Evolutionary conservation across 2,888 invertebrate species (phyloP).

Genomic region (Sarcophaga caerulescens): DNA sequence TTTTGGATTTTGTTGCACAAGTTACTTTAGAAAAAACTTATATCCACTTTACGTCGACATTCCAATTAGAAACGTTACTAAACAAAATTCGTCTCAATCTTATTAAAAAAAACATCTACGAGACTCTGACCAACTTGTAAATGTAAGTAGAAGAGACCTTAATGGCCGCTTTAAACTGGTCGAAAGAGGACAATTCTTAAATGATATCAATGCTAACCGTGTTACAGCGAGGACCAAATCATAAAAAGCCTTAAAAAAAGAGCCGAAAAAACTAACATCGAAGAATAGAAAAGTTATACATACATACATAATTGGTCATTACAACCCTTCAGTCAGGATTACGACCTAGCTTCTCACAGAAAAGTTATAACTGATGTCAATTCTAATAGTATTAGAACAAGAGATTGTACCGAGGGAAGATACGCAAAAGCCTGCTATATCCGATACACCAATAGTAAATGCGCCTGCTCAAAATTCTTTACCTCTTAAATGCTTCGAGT

Average conservation of each 20-base stretch:
- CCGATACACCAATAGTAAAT: constrained; percentile 49
- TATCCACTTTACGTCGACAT: constrained; percentile 4
- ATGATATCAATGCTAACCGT: background rate
- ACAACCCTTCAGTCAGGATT: too few species aligned
- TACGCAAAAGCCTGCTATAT: background rate
- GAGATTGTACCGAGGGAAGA: too few species aligned
- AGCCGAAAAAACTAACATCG: too few species aligned
- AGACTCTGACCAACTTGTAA: constrained; percentile 29
- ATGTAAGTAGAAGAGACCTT: constrained; percentile 41
- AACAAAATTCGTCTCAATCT: background rate
- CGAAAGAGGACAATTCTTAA: constrained; percentile 29
- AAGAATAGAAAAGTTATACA: too few species aligned
- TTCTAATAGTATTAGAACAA: too few species aligned
- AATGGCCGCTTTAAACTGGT: constrained; percentile 42
- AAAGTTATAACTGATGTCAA: too few species aligned
- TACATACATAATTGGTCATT: too few species aligned
- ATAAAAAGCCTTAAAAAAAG: background rate
- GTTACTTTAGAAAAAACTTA: constrained; percentile 18
- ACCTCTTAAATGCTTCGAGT: constrained; percentile 13
- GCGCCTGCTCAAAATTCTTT: constrained; percentile 37
- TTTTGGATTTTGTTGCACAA: background rate
- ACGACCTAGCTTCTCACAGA: too few species aligned
- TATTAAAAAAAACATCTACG: constrained; percentile 31
- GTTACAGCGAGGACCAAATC: background rate
- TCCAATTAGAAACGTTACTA: constrained; percentile 9